A percentile compares a stretch with the other conserved stretches of the same genome.
Conservation (phyloP, 2,888 invertebrate genomes). For the Diarsia rubi region DNA sequence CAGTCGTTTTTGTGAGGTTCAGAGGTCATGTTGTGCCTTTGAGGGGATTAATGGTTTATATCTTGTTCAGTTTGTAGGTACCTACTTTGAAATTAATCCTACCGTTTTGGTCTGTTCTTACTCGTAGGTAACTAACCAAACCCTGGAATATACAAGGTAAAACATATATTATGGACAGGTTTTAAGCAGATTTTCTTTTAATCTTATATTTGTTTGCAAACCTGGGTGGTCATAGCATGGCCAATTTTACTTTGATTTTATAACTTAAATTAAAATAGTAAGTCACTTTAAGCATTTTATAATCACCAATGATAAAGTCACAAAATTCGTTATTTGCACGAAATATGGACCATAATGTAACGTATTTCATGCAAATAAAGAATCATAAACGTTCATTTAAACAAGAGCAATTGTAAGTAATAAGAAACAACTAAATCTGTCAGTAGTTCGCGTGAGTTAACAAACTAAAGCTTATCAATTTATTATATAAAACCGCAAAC, state of each 20-base stretch:
- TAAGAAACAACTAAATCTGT: background rate
- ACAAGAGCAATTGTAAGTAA: background rate
- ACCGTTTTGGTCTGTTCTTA: background rate
- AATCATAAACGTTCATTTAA: background rate
- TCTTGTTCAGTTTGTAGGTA: background rate
- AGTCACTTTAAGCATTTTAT: background rate
- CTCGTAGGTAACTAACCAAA: background rate
- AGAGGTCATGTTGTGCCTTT: conserved; percentile 51
- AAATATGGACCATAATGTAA: too few species aligned
- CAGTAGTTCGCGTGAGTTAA: background rate
- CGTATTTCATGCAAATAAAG: too few species aligned
- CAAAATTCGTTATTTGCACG: too few species aligned
- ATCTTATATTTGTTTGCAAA: background rate
- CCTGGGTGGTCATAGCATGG: background rate
- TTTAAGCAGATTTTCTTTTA: background rate
- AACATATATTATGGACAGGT: background rate
- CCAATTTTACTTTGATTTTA: background rate
- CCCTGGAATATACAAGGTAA: background rate
- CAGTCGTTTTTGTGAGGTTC: conserved; percentile 46
- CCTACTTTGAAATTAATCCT: background rate
- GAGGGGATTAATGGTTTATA: conserved; percentile 25
- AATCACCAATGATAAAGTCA: background rate
- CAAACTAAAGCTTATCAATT: background rate
- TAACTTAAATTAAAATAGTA: background rate
- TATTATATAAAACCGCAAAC: background rate